Evolutionary conservation across 2,113 vertebrate species (phyloP).

Genomic region (Psilopsiagon aymara): DNA sequence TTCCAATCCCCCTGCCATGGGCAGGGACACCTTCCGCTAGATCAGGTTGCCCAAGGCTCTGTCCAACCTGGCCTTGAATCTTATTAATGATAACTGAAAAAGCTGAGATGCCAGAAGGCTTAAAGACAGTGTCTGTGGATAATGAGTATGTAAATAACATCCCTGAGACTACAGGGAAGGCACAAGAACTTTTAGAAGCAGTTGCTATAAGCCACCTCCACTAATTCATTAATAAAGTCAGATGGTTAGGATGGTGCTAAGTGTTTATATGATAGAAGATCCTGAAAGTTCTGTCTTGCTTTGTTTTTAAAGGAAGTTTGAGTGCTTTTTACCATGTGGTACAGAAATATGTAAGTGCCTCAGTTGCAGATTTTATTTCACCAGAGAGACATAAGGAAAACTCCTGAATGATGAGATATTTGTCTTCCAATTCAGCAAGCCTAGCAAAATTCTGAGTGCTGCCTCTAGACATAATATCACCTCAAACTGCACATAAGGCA

Average conservation of each 20-base stretch:
- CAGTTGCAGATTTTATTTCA: neutral
- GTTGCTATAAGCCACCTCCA: accelerated
- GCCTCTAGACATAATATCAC: neutral
- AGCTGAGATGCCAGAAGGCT: neutral
- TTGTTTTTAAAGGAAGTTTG: neutral
- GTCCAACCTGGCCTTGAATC: neutral
- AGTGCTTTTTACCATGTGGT: neutral
- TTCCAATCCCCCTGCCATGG: neutral
- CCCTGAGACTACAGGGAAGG: neutral
- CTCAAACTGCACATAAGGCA: neutral
- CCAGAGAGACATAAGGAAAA: neutral
- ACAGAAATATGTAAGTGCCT: neutral
- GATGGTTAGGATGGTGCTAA: neutral
- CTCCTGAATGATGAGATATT: neutral
- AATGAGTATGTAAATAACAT: neutral
- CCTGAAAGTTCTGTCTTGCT: neutral
- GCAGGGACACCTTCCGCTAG: neutral
- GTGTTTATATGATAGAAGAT: neutral
- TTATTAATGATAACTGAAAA: neutral
- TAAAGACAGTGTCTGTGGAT: neutral
- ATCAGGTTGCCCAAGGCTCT: neutral
- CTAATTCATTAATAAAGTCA: neutral
- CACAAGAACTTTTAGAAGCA: neutral
- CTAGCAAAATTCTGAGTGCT: neutral
- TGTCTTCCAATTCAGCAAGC: neutral